These are phyloP conservation scores for Bombyx mori DNA, from an alignment of 1,140 invertebrate genomes.

Conservation along the genomic window ASM3026992v2 NC_085107.1:9968001-9968500, in stretches of 20 bases:
- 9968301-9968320: constrained; percentile 49
- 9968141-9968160: constrained; percentile 23
- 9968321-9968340: constrained; percentile 55
- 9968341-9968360: constrained; percentile 72
- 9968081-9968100: constrained; percentile 71
- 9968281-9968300: constrained; percentile 67
- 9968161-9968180: constrained; percentile 50
- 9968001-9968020: constrained; percentile 75
- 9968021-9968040: constrained; percentile 59
- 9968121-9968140: constrained; percentile 36
- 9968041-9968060: constrained; percentile 25
- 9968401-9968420: constrained; percentile 51
- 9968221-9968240: constrained; percentile 31
- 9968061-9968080: constrained; percentile 58
- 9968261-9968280: constrained; percentile 71
- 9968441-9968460: constrained; percentile 43
- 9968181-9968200: constrained; percentile 31
- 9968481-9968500: constrained; percentile 51
- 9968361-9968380: constrained; percentile 74
- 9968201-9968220: constrained; percentile 42
- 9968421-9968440: constrained; percentile 52
- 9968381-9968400: constrained; percentile 70
- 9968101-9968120: constrained; percentile 33
- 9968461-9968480: constrained; percentile 45
- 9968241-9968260: constrained; percentile 43